Conservation (phyloP, 2,888 invertebrate species). For the Diloba caeruleocephala region DNA sequence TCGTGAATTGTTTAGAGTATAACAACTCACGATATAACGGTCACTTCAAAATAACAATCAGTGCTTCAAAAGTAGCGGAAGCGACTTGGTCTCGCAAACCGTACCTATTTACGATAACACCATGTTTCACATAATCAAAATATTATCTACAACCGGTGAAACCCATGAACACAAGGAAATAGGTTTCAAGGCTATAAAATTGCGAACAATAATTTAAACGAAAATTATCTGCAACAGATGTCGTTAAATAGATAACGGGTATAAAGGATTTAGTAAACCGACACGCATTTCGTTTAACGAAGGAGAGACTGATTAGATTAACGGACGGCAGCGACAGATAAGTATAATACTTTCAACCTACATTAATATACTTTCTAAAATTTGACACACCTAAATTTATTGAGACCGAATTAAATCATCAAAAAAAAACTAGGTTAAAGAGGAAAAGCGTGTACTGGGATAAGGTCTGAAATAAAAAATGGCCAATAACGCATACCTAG, state of each 20-base stretch:
- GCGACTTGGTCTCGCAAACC: slow-evolving; percentile 12
- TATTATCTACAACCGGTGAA: slow-evolving; percentile 32
- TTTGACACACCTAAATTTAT: neutral
- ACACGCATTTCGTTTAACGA: slow-evolving; percentile 60
- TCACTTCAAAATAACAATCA: neutral
- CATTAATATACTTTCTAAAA: slow-evolving; percentile 18
- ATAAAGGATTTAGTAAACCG: slow-evolving; percentile 22
- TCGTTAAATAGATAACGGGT: slow-evolving; percentile 33
- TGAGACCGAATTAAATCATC: neutral
- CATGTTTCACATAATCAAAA: slow-evolving; percentile 24
- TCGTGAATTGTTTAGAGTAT: too few species aligned
- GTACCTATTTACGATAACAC: slow-evolving; percentile 33
- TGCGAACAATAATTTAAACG: slow-evolving; percentile 28
- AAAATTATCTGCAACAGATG: slow-evolving; percentile 26
- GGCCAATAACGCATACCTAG: neutral
- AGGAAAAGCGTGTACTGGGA: neutral
- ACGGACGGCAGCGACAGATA: slow-evolving; percentile 61
- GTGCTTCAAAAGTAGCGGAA: slow-evolving; percentile 27
- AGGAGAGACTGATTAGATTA: slow-evolving; percentile 69
- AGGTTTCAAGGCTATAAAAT: slow-evolving; percentile 44
- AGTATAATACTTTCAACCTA: slow-evolving; percentile 30
- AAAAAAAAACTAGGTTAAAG: neutral
- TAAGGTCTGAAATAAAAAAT: neutral
- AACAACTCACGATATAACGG: too few species aligned
- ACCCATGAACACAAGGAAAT: slow-evolving; percentile 52